Base-by-base conservation (phyloP, 1,140 invertebrate genomes). In the Ooceraea biroi region DNA sequence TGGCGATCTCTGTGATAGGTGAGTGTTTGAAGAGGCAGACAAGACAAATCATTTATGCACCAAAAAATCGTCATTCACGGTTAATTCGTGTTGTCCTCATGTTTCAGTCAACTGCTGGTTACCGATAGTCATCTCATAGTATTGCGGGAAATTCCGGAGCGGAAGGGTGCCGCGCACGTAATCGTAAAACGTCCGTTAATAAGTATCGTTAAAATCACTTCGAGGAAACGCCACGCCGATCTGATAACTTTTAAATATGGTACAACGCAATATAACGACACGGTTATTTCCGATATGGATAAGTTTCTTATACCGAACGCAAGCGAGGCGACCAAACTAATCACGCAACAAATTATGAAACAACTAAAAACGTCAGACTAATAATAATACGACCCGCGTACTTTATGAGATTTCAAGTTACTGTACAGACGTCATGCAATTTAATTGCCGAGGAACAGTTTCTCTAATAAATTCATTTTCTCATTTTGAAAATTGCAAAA, bases 161-260 rank as follows among this genome's bases (percentile, higher is more conserved):
- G 96, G 78, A 96, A 95, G 95, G 96, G 97, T 7, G 96, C 96
- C 88, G 98, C 97, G 0, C 97, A 97, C 91, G 96, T 99, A 2
- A 97, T 98, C 85, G 97, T 98, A 0, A 96, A 97, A 85, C 96
- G 98, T 48, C 97, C 97, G 0, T 95, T 99, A 63, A 97, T 97
- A 14, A 97, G 97, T 52, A 98, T 99, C 88, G 97, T 99, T 14
- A 99, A 98, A 95, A 99, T 99, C 82, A 99, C 98, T 0, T 98
- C 98, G 11, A 98, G 98, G 92, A 98, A 99, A 92, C 96, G 97
- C 74, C 97, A 98, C 93, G 98, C 98, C 0, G 98, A 99, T 93
- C 94, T 99, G 80, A 99, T 99, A 82, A 99, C 98, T 3, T 99
- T 99, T 92, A 99, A 99, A 93, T 98, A 98, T 92, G 98, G 98